A percentile compares a stretch with the other conserved stretches of the same genome.
These are phyloP conservation scores for Nesidiocoris tenuis DNA, from an alignment of 2,888 invertebrate genomes.

Conservation along the genomic window DNA sequence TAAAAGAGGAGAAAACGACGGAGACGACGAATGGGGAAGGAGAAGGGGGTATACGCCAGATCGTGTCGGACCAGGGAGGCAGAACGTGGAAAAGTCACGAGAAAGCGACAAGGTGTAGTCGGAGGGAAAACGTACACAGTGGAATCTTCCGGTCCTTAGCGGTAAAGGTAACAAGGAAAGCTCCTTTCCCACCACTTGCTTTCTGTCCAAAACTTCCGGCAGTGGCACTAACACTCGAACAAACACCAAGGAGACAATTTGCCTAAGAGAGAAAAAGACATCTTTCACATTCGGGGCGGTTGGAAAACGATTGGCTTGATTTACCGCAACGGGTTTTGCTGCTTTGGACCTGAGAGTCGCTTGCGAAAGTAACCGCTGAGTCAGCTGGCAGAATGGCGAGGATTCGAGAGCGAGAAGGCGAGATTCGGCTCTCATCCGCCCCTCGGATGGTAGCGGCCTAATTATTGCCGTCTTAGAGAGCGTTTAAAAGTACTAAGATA, in stretches of 20 bases:
- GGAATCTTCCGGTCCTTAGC: constrained; percentile 25
- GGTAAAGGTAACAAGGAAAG: constrained; percentile 32
- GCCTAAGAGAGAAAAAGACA: constrained; percentile 41
- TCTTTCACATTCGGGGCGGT: constrained; percentile 36
- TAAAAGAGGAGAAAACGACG: too few relatives aligned
- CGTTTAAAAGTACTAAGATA: constrained; percentile 32
- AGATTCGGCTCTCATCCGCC: too few relatives aligned
- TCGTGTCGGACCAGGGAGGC: neutral
- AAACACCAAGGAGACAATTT: constrained; percentile 42
- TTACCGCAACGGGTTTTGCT: constrained; percentile 23
- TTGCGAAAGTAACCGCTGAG: constrained; percentile 22
- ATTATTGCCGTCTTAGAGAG: constrained; percentile 39
- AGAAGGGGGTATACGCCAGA: neutral
- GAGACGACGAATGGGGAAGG: neutral
- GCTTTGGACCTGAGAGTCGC: neutral
- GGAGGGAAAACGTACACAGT: neutral
- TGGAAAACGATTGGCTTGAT: constrained; percentile 37
- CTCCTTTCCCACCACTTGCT: constrained; percentile 1
- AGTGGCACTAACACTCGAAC: constrained; percentile 7
- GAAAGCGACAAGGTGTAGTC: neutral
- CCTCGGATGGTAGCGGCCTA: constrained; percentile 5
- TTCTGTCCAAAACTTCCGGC: constrained; percentile 9
- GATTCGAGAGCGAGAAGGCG: too few relatives aligned
- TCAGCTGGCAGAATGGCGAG: constrained; percentile 11
- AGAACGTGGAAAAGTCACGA: neutral